Base-by-base conservation (phyloP, 2,113 vertebrate species). In the Heptranchias perlo region DNA sequence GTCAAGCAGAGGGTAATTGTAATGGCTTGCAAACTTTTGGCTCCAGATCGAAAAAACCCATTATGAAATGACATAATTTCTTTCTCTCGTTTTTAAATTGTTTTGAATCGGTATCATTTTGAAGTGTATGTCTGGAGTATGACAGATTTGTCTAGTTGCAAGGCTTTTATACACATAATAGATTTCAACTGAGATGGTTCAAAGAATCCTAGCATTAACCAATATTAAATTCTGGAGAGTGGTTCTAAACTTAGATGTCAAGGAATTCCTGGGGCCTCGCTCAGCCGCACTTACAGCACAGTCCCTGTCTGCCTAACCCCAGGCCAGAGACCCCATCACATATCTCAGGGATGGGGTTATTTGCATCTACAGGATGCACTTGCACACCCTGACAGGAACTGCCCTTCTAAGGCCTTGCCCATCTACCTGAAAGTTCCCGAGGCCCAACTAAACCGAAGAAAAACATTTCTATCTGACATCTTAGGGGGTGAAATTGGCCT, bases 1-100 rank as follows among this genome's bases (percentile, higher is more conserved):
- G 89, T 93, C 58, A 93, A 61, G 89, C 54, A 92, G 58, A 93
- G n/a, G 61, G 89, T 61, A 93, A 93, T 93, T 93, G 35, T 44
- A 93, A 93, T 16, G 54, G 54, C 58, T 39, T 93, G n/a, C 89
- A 93, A 64, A 62, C 16, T 62, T 93, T 93, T 93, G 89, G 89
- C 89, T 93, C 58, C 18, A n/a, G 58, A 62, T 61, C 61, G n/a
- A 35, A 62, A 93, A 93, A 93, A 93, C 18, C 58, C 89, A 93
- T 93, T 93, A 64, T 39, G 89, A 93, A 39, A 93, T 93, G 64
- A 93, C 58, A 39, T 62, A 61, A 93, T 93, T 93, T 61, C 23
- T 39, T 93, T 91, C 10, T 21, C 89, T 93, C n/a, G 10, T n/a
- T 93, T 93, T 93, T 64, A 93, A 62, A 44, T 93, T 93, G n/a